Base-by-base conservation (phyloP, 2,113 vertebrate genomes). In the Oncorhynchus keta region DNA sequence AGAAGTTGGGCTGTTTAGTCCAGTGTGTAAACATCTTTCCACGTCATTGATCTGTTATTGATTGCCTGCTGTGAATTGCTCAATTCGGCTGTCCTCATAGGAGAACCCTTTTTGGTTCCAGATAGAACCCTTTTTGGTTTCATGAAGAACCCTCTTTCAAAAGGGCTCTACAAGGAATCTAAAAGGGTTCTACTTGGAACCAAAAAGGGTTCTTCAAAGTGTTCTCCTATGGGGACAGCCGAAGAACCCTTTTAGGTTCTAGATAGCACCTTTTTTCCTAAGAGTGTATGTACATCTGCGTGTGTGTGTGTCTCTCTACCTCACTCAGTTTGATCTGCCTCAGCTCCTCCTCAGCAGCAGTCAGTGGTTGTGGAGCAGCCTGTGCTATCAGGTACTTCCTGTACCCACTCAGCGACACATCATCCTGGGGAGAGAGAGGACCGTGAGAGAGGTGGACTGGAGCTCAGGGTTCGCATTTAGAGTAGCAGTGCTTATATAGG, bases 311-410 rank as follows among this genome's bases (percentile, higher is more conserved):
- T 66, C 14, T 72, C 3, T 64, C 9, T 69, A 97, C 96, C 95
- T 97, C 95, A 0, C 89, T 94, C 75, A 96, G 94, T 91, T 94
- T 97, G 87, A 97, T 96, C 87, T 95, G 94, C 49, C 94, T 91
- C 87, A 97, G 93, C 79, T 97, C 95, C 87, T 96, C 95, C 89
- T 97, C 96, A 75, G 95, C 95, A 72, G 95, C 94, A 65, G 95
- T 96, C 83, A 97, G 69, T 14, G 96, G 96, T 1, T 93, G 93
- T 51, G 95, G 96, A 64, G 94, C 93, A 0, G 94, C 91, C 30
- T 94, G 94, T 45, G 95, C 94, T 71, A 91, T 79, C 87, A 96
- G 90, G 39, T 94, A 92, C 79, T 94, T 95, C 85, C 87, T 94
- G 88, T 97, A 97, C 28, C 95, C 96, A 70, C 87, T 94, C 67